Conservation (phyloP, 2,888 invertebrate species). For the Clitarchus hookeri region DNA sequence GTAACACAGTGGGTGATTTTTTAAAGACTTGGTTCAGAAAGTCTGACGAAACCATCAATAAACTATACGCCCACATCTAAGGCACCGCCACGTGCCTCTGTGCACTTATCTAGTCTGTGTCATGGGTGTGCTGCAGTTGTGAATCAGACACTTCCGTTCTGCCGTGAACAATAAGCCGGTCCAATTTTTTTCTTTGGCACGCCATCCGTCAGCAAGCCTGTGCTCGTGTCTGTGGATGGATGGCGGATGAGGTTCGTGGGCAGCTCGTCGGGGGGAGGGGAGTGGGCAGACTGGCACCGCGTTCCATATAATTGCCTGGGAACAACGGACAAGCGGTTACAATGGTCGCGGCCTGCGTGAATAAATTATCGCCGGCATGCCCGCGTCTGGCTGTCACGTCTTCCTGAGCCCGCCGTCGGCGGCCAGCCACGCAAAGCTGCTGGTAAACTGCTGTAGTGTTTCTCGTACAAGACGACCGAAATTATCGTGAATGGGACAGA, state of each 20-base stretch:
- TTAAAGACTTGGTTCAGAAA: no score
- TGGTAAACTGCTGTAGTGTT: no score
- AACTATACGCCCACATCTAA: no score
- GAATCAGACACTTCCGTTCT: neutral
- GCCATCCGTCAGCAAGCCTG: neutral
- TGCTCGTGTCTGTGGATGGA: neutral
- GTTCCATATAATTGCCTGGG: neutral
- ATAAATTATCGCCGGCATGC: neutral
- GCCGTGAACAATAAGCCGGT: neutral
- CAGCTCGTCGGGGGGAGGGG: neutral
- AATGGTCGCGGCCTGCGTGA: constrained; percentile 14
- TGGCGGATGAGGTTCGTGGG: neutral
- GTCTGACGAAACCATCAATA: no score
- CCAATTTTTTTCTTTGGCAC: neutral
- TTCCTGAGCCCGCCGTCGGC: neutral
- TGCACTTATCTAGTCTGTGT: no score
- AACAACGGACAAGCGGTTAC: neutral
- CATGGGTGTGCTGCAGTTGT: neutral
- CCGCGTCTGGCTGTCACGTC: neutral
- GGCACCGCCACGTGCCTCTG: no score
- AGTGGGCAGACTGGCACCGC: neutral
- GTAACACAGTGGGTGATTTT: no score
- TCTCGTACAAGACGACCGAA: no score
- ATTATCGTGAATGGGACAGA: no score
- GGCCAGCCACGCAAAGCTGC: no score